phyloP scores from a whole-genome alignment of 2,797 vertebrate species.

The Pipistrellus pygmaeus region DNA sequence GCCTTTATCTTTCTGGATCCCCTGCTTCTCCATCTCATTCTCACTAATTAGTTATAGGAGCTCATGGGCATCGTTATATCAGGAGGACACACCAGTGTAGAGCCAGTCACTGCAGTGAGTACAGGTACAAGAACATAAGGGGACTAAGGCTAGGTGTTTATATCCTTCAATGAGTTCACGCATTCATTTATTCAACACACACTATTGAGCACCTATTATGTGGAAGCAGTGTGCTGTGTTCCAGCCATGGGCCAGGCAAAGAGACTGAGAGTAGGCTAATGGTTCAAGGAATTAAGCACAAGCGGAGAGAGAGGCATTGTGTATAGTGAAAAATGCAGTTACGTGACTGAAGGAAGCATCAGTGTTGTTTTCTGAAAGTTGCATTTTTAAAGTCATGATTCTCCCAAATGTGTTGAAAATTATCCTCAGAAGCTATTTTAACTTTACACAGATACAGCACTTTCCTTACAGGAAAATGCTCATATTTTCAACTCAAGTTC shows the following conservation, averaged over 20 bases:
- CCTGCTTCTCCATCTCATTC: background rate
- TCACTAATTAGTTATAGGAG: background rate
- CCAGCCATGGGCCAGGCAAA: background rate
- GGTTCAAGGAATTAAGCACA: background rate
- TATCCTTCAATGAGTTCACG: background rate
- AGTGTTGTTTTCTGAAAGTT: conserved; percentile 73
- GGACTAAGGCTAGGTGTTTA: background rate
- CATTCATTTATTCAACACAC: background rate
- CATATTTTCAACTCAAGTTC: conserved; percentile 77
- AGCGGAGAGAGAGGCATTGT: conserved; percentile 8
- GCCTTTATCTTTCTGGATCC: background rate
- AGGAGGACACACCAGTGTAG: background rate
- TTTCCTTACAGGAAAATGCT: conserved; percentile 76
- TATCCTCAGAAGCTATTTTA: conserved; percentile 77
- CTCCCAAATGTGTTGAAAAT: conserved; percentile 78
- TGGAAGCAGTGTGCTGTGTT: background rate
- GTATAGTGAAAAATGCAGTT: background rate
- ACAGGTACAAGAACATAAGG: background rate
- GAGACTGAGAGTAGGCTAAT: background rate
- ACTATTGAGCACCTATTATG: background rate
- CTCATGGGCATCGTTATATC: background rate
- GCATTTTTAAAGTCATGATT: conserved; percentile 76
- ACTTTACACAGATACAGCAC: conserved; percentile 67
- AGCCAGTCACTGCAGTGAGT: background rate
- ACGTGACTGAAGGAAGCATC: conserved; percentile 50